phyloP scores from a whole-genome alignment of 2,797 vertebrate genomes.

The Australoheros facetus region DNA sequence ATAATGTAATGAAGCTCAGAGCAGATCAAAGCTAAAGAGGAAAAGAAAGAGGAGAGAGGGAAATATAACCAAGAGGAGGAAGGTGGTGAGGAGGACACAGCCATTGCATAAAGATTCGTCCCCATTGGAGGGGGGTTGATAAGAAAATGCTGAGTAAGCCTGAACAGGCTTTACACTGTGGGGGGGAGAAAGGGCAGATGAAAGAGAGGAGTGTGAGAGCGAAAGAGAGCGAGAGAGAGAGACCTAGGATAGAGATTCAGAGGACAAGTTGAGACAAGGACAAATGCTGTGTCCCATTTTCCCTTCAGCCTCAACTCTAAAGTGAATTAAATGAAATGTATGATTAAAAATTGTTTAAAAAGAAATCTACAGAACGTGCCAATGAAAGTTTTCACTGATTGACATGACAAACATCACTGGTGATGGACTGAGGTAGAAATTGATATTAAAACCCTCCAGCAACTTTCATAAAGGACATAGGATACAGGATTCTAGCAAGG shows the following conservation, averaged over 20 bases:
- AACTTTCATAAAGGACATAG: no score
- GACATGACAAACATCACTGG: no score
- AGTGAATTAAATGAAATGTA: background rate
- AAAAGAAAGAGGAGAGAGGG: background rate
- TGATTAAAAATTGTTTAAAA: background rate
- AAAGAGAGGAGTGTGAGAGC: background rate
- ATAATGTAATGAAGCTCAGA: conserved; percentile 5
- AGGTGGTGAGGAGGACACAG: conserved; percentile 17
- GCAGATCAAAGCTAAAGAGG: background rate
- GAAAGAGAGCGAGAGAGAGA: background rate
- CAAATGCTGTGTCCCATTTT: background rate
- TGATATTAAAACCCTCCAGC: no score
- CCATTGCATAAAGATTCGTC: conserved; percentile 29
- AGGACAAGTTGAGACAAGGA: conserved; percentile 22
- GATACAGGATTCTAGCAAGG: no score
- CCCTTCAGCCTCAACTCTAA: background rate
- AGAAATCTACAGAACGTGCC: background rate
- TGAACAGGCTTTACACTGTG: conserved; percentile 32
- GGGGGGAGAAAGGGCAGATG: background rate
- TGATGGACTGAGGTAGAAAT: no score
- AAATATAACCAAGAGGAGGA: background rate
- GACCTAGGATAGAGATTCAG: background rate
- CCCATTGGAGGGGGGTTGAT: conserved; percentile 32
- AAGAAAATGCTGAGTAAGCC: conserved; percentile 63
- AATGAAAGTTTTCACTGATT: no score